Conservation (phyloP, 2,888 invertebrate genomes). For the Eupithecia abbreviata region DNA sequence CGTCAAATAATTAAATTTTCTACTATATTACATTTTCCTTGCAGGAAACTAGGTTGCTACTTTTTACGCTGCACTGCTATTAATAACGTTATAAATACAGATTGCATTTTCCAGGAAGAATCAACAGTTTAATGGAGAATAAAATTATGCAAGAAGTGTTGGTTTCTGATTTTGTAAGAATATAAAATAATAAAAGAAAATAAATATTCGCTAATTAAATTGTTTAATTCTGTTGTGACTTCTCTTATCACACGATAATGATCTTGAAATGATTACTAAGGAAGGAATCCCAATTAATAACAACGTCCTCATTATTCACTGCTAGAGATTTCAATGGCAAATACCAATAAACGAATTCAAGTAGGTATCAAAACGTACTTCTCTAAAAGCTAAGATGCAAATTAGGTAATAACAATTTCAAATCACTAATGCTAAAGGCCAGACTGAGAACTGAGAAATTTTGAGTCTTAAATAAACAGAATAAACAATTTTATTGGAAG, state of each 20-base stretch:
- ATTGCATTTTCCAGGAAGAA: constrained; percentile 10
- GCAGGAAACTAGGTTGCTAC: constrained; percentile 11
- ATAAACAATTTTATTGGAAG: too few relatives aligned
- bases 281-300: neutral
- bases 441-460: neutral
- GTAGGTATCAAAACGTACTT: neutral
- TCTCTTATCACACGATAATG: neutral
- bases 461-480: neutral
- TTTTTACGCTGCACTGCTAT: constrained; percentile 14
- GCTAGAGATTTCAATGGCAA: neutral
- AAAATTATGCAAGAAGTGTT: neutral
- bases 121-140: constrained; percentile 22
- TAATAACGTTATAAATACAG: constrained; percentile 24
- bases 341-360: neutral
- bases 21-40: constrained; percentile 24
- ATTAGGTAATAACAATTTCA: neutral
- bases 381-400: neutral
- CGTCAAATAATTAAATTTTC: constrained; percentile 24
- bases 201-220: neutral
- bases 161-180: neutral
- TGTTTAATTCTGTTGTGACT: neutral
- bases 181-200: neutral
- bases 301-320: neutral
- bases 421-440: neutral
- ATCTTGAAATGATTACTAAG: neutral